These are phyloP conservation scores for Orchesella flavescens DNA, from an alignment of 2,888 invertebrate species.

Conservation along the genomic window DNA sequence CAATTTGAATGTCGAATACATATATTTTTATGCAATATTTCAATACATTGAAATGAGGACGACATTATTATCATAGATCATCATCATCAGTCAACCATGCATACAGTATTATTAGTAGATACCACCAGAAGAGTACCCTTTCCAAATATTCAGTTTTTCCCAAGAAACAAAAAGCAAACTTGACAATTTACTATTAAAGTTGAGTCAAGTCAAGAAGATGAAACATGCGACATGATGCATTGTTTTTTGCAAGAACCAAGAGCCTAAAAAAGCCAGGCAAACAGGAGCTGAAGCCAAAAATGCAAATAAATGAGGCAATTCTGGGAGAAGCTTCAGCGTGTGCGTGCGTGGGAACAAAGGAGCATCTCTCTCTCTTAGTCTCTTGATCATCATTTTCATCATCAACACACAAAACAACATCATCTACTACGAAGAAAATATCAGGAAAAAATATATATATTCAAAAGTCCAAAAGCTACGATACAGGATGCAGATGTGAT, in stretches of 20 bases:
- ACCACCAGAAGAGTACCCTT: not conserved
- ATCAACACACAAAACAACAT: constrained; percentile 1
- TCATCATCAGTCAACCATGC: constrained; percentile 22
- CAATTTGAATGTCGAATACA: too few species aligned
- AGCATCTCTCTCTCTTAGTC: not conserved
- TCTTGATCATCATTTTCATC: constrained; percentile 13
- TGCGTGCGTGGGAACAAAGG: constrained; percentile 46
- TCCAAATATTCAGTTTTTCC: not conserved
- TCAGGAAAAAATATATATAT: constrained; percentile 28
- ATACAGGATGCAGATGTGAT: constrained; percentile 53
- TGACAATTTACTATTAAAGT: not conserved
- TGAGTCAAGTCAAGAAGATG: not conserved
- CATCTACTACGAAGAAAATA: not conserved
- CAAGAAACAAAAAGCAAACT: constrained; percentile 3
- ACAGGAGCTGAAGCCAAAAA: constrained; percentile 1
- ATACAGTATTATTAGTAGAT: not conserved
- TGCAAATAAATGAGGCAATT: constrained; percentile 21
- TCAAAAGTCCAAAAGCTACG: not conserved
- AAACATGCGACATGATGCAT: too few species aligned
- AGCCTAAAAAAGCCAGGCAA: not conserved
- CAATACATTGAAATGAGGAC: too few species aligned
- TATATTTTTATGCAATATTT: too few species aligned
- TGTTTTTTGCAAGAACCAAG: too few species aligned
- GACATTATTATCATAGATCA: not conserved
- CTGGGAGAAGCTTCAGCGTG: not conserved